Conservation (phyloP, 2,888 invertebrate species). For the Margaritifera margaritifera region DNA sequence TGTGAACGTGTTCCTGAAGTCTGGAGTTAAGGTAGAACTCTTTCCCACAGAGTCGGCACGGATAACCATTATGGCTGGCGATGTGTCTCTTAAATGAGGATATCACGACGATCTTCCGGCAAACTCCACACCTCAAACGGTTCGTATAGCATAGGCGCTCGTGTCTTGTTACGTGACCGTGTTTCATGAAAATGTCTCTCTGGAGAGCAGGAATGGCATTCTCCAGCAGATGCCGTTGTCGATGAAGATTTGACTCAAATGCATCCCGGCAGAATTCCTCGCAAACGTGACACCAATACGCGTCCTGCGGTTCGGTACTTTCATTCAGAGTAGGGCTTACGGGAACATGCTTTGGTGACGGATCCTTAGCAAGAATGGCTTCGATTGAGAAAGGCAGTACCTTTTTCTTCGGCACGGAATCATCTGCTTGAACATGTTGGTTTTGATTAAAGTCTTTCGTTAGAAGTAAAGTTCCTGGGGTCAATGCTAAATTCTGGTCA, state of each 20-base stretch:
- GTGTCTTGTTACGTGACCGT: conserved; percentile 28
- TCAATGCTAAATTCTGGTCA: too few species aligned
- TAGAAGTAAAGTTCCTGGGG: too few species aligned
- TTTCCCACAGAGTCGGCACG: conserved; percentile 24
- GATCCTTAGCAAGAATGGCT: not conserved
- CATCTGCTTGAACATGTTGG: too few species aligned
- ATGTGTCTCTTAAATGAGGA: conserved; percentile 40
- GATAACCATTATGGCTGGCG: conserved; percentile 33
- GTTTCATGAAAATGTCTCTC: conserved; percentile 12
- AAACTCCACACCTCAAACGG: conserved; percentile 28
- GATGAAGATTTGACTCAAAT: conserved; percentile 25
- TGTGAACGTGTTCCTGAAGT: conserved; percentile 32
- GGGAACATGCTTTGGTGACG: too few species aligned
- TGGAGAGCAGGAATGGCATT: conserved; percentile 19
- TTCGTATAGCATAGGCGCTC: conserved; percentile 20
- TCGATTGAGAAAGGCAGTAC: not conserved
- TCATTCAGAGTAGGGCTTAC: not conserved
- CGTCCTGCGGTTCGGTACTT: not conserved
- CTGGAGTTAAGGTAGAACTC: conserved; percentile 37
- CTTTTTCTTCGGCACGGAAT: too few species aligned
- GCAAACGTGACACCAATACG: conserved; percentile 39
- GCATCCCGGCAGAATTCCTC: conserved; percentile 22
- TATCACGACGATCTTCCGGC: conserved; percentile 28
- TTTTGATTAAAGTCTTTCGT: too few species aligned
- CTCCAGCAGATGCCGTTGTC: conserved; percentile 13